These are phyloP conservation scores for Rhadina sibilatrix DNA, from an alignment of 2,113 vertebrate species.

Conservation along the genomic window DNA sequence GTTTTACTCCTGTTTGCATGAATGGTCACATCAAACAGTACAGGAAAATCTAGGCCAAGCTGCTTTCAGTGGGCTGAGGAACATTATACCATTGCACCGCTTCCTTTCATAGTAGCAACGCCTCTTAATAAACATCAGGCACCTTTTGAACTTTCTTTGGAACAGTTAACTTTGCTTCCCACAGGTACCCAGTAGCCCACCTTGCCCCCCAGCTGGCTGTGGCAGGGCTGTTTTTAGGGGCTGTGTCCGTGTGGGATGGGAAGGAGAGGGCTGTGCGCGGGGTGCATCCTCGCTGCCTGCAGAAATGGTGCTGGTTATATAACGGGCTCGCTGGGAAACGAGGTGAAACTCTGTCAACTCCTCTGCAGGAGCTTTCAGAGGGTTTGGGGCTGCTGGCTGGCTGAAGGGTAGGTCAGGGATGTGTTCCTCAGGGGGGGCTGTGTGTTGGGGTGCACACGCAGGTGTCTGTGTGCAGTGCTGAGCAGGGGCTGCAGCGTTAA, in stretches of 20 bases:
- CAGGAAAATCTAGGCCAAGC: slow-evolving; percentile 63
- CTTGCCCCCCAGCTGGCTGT: neutral
- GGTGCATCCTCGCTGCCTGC: slow-evolving; percentile 54
- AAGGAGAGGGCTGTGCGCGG: slow-evolving; percentile 41
- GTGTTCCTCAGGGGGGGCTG: neutral
- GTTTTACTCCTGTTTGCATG: slow-evolving; percentile 61
- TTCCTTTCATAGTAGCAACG: neutral
- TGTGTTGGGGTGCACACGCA: accelerated
- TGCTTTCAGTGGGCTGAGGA: slow-evolving; percentile 46
- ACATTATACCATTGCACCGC: neutral
- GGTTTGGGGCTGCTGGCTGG: slow-evolving; percentile 3
- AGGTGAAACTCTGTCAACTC: slow-evolving; percentile 59
- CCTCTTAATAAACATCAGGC: neutral
- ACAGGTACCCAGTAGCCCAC: neutral
- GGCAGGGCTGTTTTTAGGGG: neutral
- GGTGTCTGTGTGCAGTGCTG: neutral
- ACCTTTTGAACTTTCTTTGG: slow-evolving; percentile 10
- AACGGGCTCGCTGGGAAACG: slow-evolving; percentile 69
- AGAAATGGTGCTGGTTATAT: slow-evolving; percentile 72
- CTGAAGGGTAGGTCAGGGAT: slow-evolving; percentile 35
- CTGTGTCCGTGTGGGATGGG: slow-evolving; percentile 43
- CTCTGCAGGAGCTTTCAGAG: slow-evolving; percentile 32
- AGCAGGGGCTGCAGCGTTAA: neutral
- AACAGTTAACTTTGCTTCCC: neutral
- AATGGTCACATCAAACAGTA: slow-evolving; percentile 54